Evolutionary conservation across 2,888 invertebrate species (phyloP), one percentile per base, ranked within the genome.

Genomic region (Marronus borbonicus): DNA sequence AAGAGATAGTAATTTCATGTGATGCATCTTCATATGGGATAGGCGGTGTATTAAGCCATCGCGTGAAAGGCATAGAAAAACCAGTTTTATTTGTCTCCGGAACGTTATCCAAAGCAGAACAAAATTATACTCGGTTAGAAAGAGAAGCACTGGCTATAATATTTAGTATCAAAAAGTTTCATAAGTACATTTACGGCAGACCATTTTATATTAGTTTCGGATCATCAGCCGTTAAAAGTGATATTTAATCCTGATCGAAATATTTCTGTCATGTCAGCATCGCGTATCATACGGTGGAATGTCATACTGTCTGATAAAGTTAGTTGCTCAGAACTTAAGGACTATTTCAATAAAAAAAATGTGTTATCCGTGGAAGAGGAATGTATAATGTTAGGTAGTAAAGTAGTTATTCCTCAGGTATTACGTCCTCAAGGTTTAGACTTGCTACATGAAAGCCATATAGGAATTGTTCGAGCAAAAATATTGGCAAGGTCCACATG

Each of bases 401-500:
- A 66, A 28, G 75, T 78, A 8, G 31, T 79, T 28, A 64, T 76
- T 17, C 79, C 76, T 14, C 14, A 39, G 14, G 49, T 70, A 12
- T 49, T 79, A 39, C 10, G 44, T 39, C 14, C 31, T 28, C 65
- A 74, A 74, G 24, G 64, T 39, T 31, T 65, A 39, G 39, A 65
- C 8, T 39, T 65, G 10, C 55, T 78, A 10, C 65, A 78, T 52
- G 66, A 78, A 58, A 36, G 60, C 50, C 78, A 78, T 28, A 28
- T 64, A 14, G 65, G 65, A n/a, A 66, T 78, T 10, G 78, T 75
- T n/a, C 12, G 39, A 64, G 64, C 44, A n/a, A 78, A 69, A 39
- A 20, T 28, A 39, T 49, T 69, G 24, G 24, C 69, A 36, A 69
- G 69, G 49, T 17, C 49, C 10, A 17, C 20, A 20, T 69, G 44